Evolutionary conservation across 1,140 invertebrate genomes (phyloP).

Genomic region (Rhagoletis zephyria): DNA sequence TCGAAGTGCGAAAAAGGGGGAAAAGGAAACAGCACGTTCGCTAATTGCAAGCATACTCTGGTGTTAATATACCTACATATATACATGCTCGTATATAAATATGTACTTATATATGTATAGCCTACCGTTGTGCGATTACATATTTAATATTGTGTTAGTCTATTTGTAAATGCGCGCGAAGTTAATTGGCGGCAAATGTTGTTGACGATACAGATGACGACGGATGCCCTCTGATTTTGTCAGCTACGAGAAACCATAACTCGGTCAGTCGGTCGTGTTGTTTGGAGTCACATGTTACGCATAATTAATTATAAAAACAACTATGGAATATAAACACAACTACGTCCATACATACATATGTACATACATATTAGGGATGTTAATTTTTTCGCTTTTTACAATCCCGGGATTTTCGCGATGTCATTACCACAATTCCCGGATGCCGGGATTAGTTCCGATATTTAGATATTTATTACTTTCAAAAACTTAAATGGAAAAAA

Average conservation of each 20-base stretch:
- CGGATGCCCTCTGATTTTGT: too few species aligned
- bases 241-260: background rate
- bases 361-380: background rate
- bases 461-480: too few species aligned
- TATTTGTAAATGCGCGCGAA: background rate
- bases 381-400: too few species aligned
- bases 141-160: background rate
- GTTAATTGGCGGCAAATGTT: constrained; percentile 50
- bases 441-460: too few species aligned
- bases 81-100: background rate
- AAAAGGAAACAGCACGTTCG: background rate
- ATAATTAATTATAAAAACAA: constrained; percentile 44
- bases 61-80: background rate
- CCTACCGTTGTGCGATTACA: background rate
- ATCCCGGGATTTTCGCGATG: too few species aligned
- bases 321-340: background rate
- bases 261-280: constrained; percentile 38
- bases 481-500: too few species aligned
- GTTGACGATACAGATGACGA: constrained; percentile 8
- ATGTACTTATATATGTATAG: background rate
- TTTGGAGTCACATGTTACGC: constrained; percentile 42
- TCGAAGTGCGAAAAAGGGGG: background rate
- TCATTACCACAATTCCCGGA: too few species aligned
- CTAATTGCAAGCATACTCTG: background rate
- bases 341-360: background rate